phyloP scores from a whole-genome alignment of 2,888 invertebrate species.

The Amblyteles armatorius region DNA sequence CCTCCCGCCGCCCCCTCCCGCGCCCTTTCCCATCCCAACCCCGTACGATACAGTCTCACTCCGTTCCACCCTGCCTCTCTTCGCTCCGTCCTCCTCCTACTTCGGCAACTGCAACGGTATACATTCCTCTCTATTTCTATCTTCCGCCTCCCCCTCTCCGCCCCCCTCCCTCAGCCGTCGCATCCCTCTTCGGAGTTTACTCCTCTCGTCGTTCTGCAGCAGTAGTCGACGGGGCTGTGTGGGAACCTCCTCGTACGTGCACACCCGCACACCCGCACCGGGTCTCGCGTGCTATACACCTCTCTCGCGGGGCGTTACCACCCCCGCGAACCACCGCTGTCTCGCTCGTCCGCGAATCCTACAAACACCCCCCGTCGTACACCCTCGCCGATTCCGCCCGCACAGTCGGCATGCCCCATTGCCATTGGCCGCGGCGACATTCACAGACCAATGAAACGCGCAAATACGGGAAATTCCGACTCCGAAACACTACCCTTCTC shows the following conservation, averaged over 20 bases:
- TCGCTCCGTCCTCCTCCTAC: constrained; percentile 62
- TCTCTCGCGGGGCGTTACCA: constrained; percentile 79
- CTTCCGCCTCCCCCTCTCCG: constrained; percentile 43
- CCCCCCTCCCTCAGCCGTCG: constrained; percentile 1
- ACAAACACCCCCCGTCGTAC: constrained; percentile 69
- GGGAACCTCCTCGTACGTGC: constrained; percentile 51
- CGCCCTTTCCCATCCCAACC: constrained; percentile 67
- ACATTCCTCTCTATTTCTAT: constrained; percentile 61
- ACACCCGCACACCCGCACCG: constrained; percentile 35
- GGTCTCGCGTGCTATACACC: constrained; percentile 13
- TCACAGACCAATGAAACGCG: constrained; percentile 83
- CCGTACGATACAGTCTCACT: constrained; percentile 65
- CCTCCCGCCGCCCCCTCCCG: constrained; percentile 72
- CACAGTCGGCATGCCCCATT: constrained; percentile 81
- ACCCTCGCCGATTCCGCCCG: constrained; percentile 72
- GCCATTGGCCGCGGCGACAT: constrained; percentile 83
- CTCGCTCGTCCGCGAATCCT: constrained; percentile 54
- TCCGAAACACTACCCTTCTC: constrained; percentile 68
- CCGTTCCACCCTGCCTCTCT: constrained; percentile 69
- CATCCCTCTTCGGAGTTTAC: constrained; percentile 54
- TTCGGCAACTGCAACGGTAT: constrained; percentile 44
- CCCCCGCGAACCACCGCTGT: constrained; percentile 74
- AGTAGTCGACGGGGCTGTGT: constrained; percentile 44
- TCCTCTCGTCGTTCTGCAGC: constrained; percentile 39
- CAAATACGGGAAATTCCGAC: constrained; percentile 79